Evolutionary conservation across 1,140 invertebrate genomes (phyloP), one percentile per base, ranked within the genome.

Genomic region (Leptoteleia sp.): DNA sequence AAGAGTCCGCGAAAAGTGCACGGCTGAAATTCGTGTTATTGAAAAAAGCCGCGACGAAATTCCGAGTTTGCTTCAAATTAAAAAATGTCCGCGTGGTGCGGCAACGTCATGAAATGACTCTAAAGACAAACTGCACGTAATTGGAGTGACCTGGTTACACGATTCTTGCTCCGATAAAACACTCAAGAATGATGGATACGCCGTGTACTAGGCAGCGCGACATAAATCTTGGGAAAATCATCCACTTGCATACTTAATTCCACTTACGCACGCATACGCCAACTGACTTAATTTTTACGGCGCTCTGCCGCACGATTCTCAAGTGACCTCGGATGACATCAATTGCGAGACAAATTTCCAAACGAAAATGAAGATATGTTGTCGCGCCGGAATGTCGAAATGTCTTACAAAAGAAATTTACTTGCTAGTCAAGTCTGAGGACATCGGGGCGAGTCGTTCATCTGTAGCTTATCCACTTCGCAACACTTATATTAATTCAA

Each of bases 141-240:
- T 65, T 76, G 29, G 62, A 76, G 35, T 54, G 55, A 68, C 61
- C 62, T 43, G 64, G 37, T 76, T 76, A 64, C 57, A 57, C 48
- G 52, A 52, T 55, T 59, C 50, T 61, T 42, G 33, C 59, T 76
- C 57, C 54, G 52, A 76, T 57, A 64, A 71, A 72, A 67, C 50
- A 22, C 67, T 71, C 16, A 35, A 64, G 42, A 45, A 67, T 54
- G 59, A 59, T 59, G 38, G 71, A 75, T 75, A 65, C 37, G 27
- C 16, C 40, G 42, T 68, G 42, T 59, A 19, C 40, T 8, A 38
- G 31, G 54, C 37, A 8, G 19, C 27, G 50, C 40, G 38, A 43
- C 72, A 68, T 68, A 65, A 62, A 64, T 68, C 73, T 76, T 57
- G 57, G n/a, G 64, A 70, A 76, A 76, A 76, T 59, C 64, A 70